These are phyloP conservation scores for Pararge aegeria DNA, from an alignment of 1,140 invertebrate genomes.

Conservation along the genomic window DNA sequence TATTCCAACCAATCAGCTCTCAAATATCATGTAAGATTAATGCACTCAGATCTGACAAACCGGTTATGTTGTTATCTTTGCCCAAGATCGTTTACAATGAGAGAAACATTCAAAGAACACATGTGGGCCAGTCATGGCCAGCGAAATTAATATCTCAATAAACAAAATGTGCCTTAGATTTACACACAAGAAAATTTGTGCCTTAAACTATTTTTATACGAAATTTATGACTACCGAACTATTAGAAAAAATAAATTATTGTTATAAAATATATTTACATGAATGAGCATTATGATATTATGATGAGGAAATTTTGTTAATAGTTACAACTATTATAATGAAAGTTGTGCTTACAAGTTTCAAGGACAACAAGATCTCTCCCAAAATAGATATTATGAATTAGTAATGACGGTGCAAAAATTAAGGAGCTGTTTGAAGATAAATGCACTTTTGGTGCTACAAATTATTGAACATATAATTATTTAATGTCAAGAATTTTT, in stretches of 20 bases:
- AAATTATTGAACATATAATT: slow-evolving; percentile 4
- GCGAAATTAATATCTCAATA: slow-evolving; percentile 73
- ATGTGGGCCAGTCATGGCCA: slow-evolving; percentile 84
- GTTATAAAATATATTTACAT: background rate
- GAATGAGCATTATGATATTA: slow-evolving; percentile 22
- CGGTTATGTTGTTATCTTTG: slow-evolving; percentile 84
- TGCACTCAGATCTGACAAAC: slow-evolving; percentile 84
- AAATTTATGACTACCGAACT: slow-evolving; percentile 21
- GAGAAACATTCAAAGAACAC: slow-evolving; percentile 83
- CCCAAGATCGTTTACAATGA: slow-evolving; percentile 82
- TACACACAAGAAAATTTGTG: slow-evolving; percentile 36
- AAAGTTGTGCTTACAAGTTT: slow-evolving; percentile 13
- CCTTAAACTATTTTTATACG: slow-evolving; percentile 37
- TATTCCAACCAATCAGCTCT: slow-evolving; percentile 84
- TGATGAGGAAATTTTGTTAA: too few relatives aligned
- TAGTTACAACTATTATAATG: slow-evolving; percentile 3
- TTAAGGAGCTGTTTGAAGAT: slow-evolving; percentile 1
- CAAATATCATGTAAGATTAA: slow-evolving; percentile 85
- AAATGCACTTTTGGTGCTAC: slow-evolving; percentile 18
- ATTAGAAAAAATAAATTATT: slow-evolving; percentile 21
- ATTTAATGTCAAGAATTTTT: slow-evolving; percentile 10
- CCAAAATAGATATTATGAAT: slow-evolving; percentile 20
- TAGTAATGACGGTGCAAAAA: slow-evolving; percentile 16
- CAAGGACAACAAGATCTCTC: slow-evolving; percentile 23
- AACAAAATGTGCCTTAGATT: slow-evolving; percentile 44